A percentile compares a stretch with the other conserved stretches of the same genome.
phyloP scores from a whole-genome alignment of 1,140 invertebrate genomes.

The Paralvinella palmiformis region DNA sequence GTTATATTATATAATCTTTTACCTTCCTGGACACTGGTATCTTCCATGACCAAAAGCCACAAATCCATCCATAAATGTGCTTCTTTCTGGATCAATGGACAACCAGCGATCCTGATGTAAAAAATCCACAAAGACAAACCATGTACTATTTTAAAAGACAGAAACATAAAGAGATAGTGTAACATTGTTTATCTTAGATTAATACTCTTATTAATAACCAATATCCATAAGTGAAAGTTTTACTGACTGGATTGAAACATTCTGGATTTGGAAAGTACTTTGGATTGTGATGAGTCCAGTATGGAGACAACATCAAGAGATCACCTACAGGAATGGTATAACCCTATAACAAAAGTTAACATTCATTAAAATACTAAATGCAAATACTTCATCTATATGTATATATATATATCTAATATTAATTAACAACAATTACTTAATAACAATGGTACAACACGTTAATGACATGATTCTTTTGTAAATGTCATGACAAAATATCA shows the following conservation, averaged over 20 bases:
- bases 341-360: constrained; percentile 26
- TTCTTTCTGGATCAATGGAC: constrained; percentile 27
- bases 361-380: too few species aligned
- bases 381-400: too few species aligned
- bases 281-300: constrained; percentile 34
- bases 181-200: background rate
- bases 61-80: constrained; percentile 32
- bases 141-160: background rate
- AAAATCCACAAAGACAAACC: background rate
- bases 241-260: constrained; percentile 28
- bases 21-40: constrained; percentile 40
- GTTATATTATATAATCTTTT: too few species aligned
- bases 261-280: constrained; percentile 31
- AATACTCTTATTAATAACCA: too few species aligned
- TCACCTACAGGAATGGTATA: constrained; percentile 31
- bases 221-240: too few species aligned
- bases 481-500: too few species aligned
- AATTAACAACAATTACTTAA: too few species aligned
- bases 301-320: constrained; percentile 35
- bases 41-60: constrained; percentile 39
- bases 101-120: constrained; percentile 30
- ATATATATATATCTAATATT: too few species aligned
- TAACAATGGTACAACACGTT: too few species aligned
- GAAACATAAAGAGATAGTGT: background rate
- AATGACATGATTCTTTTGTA: too few species aligned